Conservation (phyloP, 1,140 invertebrate genomes). For the Nomia melanderi region DNA sequence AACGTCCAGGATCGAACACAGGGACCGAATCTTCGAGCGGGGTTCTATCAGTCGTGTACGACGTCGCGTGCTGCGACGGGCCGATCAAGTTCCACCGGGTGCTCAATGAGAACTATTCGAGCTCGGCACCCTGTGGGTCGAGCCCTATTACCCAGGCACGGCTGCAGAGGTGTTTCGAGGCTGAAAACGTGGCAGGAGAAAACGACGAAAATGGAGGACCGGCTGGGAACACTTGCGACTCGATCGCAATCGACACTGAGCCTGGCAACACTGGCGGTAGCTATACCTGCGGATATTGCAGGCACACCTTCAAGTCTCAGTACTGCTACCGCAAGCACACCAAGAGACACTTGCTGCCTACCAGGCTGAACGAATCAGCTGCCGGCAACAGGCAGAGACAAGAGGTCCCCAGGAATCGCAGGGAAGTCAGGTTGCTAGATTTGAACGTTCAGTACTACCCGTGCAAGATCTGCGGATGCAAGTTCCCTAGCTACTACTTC, state of each 20-base stretch:
- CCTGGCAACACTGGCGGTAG: constrained; percentile 55
- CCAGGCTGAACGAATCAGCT: constrained; percentile 50
- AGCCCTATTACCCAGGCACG: constrained; percentile 51
- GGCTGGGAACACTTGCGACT: neutral
- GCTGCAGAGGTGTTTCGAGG: constrained; percentile 40
- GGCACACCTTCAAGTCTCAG: constrained; percentile 90
- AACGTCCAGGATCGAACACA: constrained; percentile 18
- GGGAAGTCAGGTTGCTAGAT: constrained; percentile 85
- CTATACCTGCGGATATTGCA: constrained; percentile 89
- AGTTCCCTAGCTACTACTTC: constrained; percentile 96
- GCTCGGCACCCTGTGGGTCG: constrained; percentile 38
- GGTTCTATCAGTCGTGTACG: constrained; percentile 83
- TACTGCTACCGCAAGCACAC: constrained; percentile 92
- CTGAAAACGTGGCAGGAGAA: constrained; percentile 62
- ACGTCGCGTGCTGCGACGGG: constrained; percentile 93
- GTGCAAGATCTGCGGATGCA: constrained; percentile 94
- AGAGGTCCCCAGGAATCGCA: constrained; percentile 62
- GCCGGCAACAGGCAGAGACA: constrained; percentile 19
- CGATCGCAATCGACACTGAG: constrained; percentile 33
- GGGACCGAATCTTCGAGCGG: constrained; percentile 38
- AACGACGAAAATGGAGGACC: constrained; percentile 70
- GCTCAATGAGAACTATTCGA: constrained; percentile 87
- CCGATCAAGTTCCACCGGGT: constrained; percentile 91
- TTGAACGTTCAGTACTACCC: constrained; percentile 95
- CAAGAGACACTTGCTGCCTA: constrained; percentile 84